Conservation (phyloP, 1,140 invertebrate genomes). For the Melipona quadrifasciata region DNA sequence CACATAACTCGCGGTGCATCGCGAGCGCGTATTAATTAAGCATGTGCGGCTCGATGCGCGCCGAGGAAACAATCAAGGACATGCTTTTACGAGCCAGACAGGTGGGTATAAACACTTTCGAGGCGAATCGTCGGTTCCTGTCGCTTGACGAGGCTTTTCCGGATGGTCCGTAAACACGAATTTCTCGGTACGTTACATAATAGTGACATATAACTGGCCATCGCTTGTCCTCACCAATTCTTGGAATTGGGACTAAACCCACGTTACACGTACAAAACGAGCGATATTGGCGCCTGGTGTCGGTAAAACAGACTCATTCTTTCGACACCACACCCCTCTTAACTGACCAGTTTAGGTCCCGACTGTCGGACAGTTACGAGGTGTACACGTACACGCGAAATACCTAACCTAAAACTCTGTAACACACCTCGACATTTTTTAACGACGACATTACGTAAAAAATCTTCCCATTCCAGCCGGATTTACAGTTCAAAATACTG, state of each 20-base stretch:
- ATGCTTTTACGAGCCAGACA: conserved; percentile 53
- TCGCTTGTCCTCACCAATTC: too few relatives aligned
- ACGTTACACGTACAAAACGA: too few relatives aligned
- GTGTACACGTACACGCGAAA: too few relatives aligned
- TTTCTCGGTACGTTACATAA: neutral
- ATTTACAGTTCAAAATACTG: neutral
- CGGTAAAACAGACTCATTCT: too few relatives aligned
- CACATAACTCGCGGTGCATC: conserved; percentile 24
- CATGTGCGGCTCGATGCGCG: conserved; percentile 47
- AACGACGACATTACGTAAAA: neutral
- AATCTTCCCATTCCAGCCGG: neutral
- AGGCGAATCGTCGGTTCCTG: conserved; percentile 6
- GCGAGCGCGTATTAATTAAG: conserved; percentile 55
- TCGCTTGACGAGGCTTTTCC: neutral
- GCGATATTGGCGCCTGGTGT: too few relatives aligned
- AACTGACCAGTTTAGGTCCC: too few relatives aligned
- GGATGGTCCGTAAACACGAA: neutral
- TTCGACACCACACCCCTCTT: too few relatives aligned
- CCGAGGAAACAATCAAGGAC: conserved; percentile 66
- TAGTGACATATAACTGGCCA: too few relatives aligned
- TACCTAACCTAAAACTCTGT: too few relatives aligned
- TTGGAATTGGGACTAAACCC: too few relatives aligned
- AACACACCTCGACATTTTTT: neutral
- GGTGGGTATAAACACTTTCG: neutral
- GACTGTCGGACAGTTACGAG: too few relatives aligned